phyloP scores from a whole-genome alignment of 2,888 invertebrate species.

The Gastracanthus pulcherrimus region DNA sequence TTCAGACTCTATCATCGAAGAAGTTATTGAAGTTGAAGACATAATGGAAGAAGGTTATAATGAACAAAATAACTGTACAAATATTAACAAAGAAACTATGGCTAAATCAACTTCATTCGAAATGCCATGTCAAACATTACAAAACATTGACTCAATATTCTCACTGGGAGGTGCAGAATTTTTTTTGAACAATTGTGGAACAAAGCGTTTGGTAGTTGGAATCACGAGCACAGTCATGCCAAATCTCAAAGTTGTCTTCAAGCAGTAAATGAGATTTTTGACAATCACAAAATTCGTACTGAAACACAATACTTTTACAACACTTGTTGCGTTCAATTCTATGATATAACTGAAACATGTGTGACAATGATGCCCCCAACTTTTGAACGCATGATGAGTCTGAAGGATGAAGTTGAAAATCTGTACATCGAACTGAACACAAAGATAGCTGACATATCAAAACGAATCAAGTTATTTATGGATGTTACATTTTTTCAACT shows the following conservation, averaged over 20 bases:
- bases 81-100: background rate
- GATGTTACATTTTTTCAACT: conserved; percentile 29
- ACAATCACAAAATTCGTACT: background rate
- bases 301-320: background rate
- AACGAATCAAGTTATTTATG: conserved; percentile 31
- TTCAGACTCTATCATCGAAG: too few relatives aligned
- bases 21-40: background rate
- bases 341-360: background rate
- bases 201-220: conserved; percentile 15
- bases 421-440: background rate
- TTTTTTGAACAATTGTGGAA: conserved; percentile 17
- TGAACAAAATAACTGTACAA: too few relatives aligned
- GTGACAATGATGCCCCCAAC: background rate
- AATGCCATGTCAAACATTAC: background rate
- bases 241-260: conserved; percentile 18
- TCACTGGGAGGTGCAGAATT: conserved; percentile 26
- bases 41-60: too few relatives aligned
- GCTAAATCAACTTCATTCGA: background rate
- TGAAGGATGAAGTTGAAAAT: conserved; percentile 13
- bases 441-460: conserved; percentile 18
- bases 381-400: conserved; percentile 1
- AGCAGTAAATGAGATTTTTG: background rate
- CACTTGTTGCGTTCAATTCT: background rate
- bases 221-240: conserved; percentile 10
- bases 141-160: conserved; percentile 1